Conservation (phyloP, 2,113 vertebrate species). For the Larimichthys polyactis region DNA sequence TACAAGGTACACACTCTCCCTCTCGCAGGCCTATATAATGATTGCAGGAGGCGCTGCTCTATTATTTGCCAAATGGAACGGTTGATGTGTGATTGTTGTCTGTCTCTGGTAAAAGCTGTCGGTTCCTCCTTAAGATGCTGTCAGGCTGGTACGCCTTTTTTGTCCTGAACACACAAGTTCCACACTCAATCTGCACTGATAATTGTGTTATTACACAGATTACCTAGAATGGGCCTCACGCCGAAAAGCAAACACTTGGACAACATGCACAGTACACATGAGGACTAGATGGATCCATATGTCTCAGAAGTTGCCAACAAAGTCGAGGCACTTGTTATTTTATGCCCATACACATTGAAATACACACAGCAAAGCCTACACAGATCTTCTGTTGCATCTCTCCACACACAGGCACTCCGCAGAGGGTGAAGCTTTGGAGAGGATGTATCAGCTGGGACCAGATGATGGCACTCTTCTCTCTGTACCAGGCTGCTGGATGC, state of each 20-base stretch:
- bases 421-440: constrained; percentile 21
- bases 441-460: constrained; percentile 71
- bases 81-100: constrained; percentile 74
- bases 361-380: constrained; percentile 25
- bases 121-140: constrained; percentile 45
- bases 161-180: constrained; percentile 39
- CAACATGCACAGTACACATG: not conserved
- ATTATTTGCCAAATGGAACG: constrained; percentile 75
- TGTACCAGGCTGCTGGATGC: constrained; percentile 66
- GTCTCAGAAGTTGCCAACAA: not conserved
- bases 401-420: constrained; percentile 42
- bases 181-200: constrained; percentile 15
- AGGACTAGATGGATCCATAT: not conserved
- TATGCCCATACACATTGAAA: constrained; percentile 10
- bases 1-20: constrained; percentile 48
- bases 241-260: constrained; percentile 2
- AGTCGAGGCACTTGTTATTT: constrained; percentile 2
- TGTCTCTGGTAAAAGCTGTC: constrained; percentile 59
- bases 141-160: constrained; percentile 27
- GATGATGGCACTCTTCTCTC: constrained; percentile 84
- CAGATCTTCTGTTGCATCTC: constrained; percentile 52
- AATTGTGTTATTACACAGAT: constrained; percentile 50
- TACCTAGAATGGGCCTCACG: constrained; percentile 10
- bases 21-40: constrained; percentile 54
- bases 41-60: constrained; percentile 64